Conservation (phyloP, 2,113 vertebrate species). For the crab-eating macaque (Macaca fascicularis) region T2T-MFA8v1.1 NC_088388.1:36267501-36268000, state of each 20-base stretch:
- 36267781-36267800: slow-evolving; percentile 41
- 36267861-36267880: slow-evolving; percentile 69
- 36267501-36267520: not conserved
- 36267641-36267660: not conserved
- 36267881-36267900: slow-evolving; percentile 64
- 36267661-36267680: not conserved
- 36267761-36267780: slow-evolving; percentile 25
- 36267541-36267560: not conserved
- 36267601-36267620: not conserved
- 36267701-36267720: not conserved
- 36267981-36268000: slow-evolving; percentile 49
- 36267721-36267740: not conserved
- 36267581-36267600: not conserved
- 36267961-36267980: slow-evolving; percentile 13
- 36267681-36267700: not conserved
- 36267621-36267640: not conserved
- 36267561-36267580: not conserved
- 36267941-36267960: slow-evolving; percentile 48
- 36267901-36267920: slow-evolving; percentile 51
- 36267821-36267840: slow-evolving; percentile 69
- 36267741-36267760: slow-evolving; percentile 10
- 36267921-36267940: slow-evolving; percentile 35
- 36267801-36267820: slow-evolving; percentile 56
- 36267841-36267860: slow-evolving; percentile 54
- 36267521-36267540: not conserved